A percentile compares a stretch with the other conserved stretches of the same genome.
These are phyloP conservation scores for Allolobophora icterica DNA, from an alignment of 2,888 invertebrate species.

Conservation along the genomic window DNA sequence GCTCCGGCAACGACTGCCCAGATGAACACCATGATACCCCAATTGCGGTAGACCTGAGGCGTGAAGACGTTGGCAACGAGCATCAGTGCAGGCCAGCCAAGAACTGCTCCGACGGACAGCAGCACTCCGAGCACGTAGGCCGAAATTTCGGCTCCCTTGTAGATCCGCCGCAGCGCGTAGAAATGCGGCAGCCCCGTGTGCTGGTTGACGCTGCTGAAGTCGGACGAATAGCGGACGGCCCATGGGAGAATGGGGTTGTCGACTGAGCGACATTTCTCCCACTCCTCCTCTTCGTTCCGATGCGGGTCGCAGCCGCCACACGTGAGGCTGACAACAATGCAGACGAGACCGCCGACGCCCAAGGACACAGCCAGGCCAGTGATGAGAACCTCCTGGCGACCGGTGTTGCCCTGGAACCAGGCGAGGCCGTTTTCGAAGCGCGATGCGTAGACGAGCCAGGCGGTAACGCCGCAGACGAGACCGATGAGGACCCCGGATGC, in stretches of 20 bases:
- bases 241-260: constrained; percentile 49
- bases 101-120: constrained; percentile 42
- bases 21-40: constrained; percentile 42
- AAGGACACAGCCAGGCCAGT: constrained; percentile 42
- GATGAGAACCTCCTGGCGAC: constrained; percentile 39
- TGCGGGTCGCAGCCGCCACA: constrained; percentile 47
- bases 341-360: constrained; percentile 46
- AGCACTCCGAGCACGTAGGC: constrained; percentile 49
- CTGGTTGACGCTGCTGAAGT: constrained; percentile 39
- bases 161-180: constrained; percentile 47
- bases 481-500: constrained; percentile 42
- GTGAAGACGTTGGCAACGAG: constrained; percentile 38
- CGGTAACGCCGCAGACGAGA: constrained; percentile 38
- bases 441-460: constrained; percentile 47
- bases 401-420: constrained; percentile 45
- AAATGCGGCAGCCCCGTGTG: constrained; percentile 46
- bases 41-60: constrained; percentile 33
- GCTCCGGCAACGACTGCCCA: constrained; percentile 40
- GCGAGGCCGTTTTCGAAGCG: constrained; percentile 41
- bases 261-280: constrained; percentile 48
- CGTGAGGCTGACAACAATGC: constrained; percentile 43
- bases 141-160: constrained; percentile 44
- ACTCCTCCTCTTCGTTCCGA: constrained; percentile 46
- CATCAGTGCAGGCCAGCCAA: constrained; percentile 50
- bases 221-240: constrained; percentile 48